Evolutionary conservation across 2,113 vertebrate species (phyloP).

Genomic region (Hydrochoerus hydrochaeris): DNA sequence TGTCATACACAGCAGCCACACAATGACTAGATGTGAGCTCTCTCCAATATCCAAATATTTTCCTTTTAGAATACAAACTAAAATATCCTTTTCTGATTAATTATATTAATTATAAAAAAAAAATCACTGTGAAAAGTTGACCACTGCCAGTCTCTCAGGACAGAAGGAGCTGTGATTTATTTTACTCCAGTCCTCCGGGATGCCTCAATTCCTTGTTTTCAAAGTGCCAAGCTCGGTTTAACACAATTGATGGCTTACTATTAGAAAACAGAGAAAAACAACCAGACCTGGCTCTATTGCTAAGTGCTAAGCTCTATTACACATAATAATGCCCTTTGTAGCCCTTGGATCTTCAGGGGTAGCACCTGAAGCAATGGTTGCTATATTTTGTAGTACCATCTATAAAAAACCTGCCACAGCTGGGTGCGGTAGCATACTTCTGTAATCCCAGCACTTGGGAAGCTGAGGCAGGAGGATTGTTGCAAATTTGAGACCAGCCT

Average conservation of each 20-base stretch:
- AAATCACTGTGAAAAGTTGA: not conserved
- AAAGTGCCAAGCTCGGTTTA: not conserved
- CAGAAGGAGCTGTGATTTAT: not conserved
- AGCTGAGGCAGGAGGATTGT: not conserved
- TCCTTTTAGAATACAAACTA: not conserved
- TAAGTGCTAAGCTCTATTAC: not conserved
- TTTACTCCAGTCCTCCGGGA: not conserved
- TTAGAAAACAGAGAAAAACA: constrained; percentile 26
- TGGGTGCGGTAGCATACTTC: no score
- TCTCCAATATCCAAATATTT: not conserved
- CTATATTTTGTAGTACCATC: not conserved
- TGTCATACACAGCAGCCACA: not conserved
- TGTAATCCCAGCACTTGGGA: no score
- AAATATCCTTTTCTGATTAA: not conserved
- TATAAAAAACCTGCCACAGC: not conserved
- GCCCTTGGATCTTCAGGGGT: not conserved
- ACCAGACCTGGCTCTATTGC: not conserved
- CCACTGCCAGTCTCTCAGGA: not conserved
- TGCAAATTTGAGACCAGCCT: no score
- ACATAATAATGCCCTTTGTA: not conserved
- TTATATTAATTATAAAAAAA: constrained; percentile 10
- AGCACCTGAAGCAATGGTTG: not conserved
- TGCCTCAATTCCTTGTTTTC: not conserved
- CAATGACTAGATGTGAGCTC: not conserved
- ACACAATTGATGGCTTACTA: not conserved